Conservation (phyloP, 2,888 invertebrate genomes). For the Alloplasta piceator region DNA sequence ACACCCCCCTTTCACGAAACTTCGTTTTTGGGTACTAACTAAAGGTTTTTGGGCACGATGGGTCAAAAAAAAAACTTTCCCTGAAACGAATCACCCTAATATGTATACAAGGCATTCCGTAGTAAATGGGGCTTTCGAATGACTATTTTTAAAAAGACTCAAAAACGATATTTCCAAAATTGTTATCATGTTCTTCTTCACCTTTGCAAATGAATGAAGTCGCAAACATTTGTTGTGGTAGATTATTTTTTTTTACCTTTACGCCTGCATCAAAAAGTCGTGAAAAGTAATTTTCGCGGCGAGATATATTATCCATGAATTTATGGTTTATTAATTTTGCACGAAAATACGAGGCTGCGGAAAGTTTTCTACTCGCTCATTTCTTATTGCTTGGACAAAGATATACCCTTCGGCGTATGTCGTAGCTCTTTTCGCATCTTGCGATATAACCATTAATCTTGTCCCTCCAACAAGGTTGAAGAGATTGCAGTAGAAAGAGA, state of each 20-base stretch:
- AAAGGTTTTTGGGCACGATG: no score
- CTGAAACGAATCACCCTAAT: no score
- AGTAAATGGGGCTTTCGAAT: no score
- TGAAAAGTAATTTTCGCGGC: constrained; percentile 72
- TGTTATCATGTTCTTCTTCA: no score
- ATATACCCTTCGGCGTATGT: constrained; percentile 61
- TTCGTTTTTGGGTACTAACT: no score
- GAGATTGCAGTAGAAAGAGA: background rate
- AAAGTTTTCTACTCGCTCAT: constrained; percentile 46
- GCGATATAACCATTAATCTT: constrained; percentile 72
- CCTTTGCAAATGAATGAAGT: background rate
- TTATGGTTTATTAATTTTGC: constrained; percentile 78
- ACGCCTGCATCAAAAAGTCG: background rate
- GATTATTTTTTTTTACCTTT: background rate
- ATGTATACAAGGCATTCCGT: background rate
- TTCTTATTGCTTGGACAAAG: constrained; percentile 24
- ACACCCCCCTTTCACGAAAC: no score
- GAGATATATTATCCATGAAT: constrained; percentile 71
- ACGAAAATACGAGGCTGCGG: constrained; percentile 65
- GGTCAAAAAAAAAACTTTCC: no score
- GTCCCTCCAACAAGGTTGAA: background rate
- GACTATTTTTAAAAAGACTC: no score
- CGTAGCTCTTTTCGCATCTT: constrained; percentile 37
- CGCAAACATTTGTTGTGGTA: background rate
- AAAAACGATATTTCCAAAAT: no score